Evolutionary conservation across 2,113 vertebrate genomes (phyloP), one percentile per base, ranked within the genome.

Genomic region (Cavia porcellus): DNA sequence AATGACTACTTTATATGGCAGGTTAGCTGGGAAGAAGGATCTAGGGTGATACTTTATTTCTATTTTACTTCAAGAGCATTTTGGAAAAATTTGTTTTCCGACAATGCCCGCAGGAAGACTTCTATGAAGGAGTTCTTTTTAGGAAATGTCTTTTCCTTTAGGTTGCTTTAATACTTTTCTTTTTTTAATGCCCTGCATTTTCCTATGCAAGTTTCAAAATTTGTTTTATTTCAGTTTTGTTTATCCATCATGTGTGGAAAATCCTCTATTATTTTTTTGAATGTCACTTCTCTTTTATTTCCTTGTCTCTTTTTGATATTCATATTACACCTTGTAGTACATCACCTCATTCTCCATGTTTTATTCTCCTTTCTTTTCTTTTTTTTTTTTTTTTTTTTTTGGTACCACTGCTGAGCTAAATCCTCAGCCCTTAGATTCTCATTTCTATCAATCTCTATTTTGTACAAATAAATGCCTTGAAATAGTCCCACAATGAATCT

Each of bases 11-110:
- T 11, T 25, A 59, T 17, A 28, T 74, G 57, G 82, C 82, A 88
- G 24, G 87, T 96, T 94, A 81, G 86, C 89, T 90, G 77, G 85
- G 50, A 94, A 94, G 45, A 95, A 57, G 92, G 94, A 62, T 81
- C 24, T 38, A 68, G 47, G 38, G 30, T 86, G 81, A 7, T 13
- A 80, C 8, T 81, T 64, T 62, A 45, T 75, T 74, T 64, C 52
- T 47, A 5, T 93, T 47, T 92, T 38, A 79, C 30, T 59, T 92
- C 79, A 59, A 86, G 85, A 90, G 61, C 17, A 35, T 59, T 89
- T 95, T 70, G 45, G 61, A 25, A 93, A 80, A 52, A 70, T 12
- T 22, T 83, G 28, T 77, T 85, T 89, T 91, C n/a, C 25, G 9
- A 47, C 22, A 62, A 68, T 64, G 35, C 4, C 68, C n/a, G 70